Conservation (phyloP, 2,113 vertebrate species). For the Astur gentilis region DNA sequence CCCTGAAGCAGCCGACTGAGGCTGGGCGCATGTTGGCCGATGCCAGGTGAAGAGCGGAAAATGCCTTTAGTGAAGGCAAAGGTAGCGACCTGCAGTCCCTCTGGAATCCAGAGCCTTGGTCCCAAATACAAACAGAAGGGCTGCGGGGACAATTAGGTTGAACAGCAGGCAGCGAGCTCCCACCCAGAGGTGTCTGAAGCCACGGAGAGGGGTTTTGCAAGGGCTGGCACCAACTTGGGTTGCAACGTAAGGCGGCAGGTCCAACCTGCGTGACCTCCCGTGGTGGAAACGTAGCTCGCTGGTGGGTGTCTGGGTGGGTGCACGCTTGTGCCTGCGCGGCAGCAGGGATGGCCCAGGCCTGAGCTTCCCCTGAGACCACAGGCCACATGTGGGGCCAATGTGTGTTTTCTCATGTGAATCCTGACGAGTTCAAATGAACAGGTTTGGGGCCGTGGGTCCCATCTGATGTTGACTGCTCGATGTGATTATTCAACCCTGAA, state of each 20-base stretch:
- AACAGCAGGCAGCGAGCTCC: neutral
- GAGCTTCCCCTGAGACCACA: neutral
- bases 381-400: neutral
- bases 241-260: too few species aligned
- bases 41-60: neutral
- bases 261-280: rapidly evolving
- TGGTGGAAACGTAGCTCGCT: rapidly evolving
- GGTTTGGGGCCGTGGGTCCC: neutral
- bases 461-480: neutral
- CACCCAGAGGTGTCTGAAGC: neutral
- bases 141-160: rapidly evolving
- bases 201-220: neutral
- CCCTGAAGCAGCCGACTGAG: neutral
- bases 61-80: neutral
- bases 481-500: constrained; percentile 25
- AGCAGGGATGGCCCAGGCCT: neutral
- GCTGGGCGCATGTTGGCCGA: rapidly evolving
- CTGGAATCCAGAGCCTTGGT: neutral
- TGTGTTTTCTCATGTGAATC: neutral
- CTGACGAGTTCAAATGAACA: neutral
- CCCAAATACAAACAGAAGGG: neutral
- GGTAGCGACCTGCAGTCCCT: neutral
- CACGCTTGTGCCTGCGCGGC: rapidly evolving
- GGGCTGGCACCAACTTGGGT: neutral
- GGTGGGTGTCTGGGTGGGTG: rapidly evolving